Conservation (phyloP, 1,140 invertebrate genomes). For the Euwallacea fornicatus region DNA sequence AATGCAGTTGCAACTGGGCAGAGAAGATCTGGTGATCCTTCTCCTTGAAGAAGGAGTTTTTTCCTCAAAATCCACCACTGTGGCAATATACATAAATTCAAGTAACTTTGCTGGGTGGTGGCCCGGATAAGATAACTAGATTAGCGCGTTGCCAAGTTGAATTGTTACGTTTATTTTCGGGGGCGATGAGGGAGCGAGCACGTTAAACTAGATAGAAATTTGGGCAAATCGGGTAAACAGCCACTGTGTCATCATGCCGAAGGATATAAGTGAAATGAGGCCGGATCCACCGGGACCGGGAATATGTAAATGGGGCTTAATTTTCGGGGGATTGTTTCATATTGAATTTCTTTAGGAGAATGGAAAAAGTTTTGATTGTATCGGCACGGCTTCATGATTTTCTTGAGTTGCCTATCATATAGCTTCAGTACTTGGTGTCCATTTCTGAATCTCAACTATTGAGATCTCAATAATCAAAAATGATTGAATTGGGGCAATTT, state of each 20-base stretch:
- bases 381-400: too few relatives aligned
- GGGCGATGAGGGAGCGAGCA: slow-evolving; percentile 24
- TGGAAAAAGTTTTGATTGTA: slow-evolving; percentile 9
- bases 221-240: slow-evolving; percentile 38
- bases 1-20: neutral
- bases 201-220: slow-evolving; percentile 38
- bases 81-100: slow-evolving; percentile 28
- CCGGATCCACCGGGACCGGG: slow-evolving; percentile 4
- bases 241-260: slow-evolving; percentile 32
- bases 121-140: slow-evolving; percentile 36
- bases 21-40: neutral
- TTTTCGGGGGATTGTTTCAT: slow-evolving; percentile 24
- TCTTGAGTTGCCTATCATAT: too few relatives aligned
- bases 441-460: too few relatives aligned
- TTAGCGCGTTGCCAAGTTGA: slow-evolving; percentile 31
- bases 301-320: slow-evolving; percentile 33
- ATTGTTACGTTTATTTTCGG: slow-evolving; percentile 38
- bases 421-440: too few relatives aligned
- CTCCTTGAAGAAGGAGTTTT: neutral
- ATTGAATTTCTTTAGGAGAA: slow-evolving; percentile 19
- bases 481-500: too few relatives aligned
- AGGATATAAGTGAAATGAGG: slow-evolving; percentile 19
- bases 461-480: too few relatives aligned
- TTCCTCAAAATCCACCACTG: slow-evolving; percentile 12
- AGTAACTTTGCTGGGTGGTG: slow-evolving; percentile 19